Percentiles rank a stretch among this genome's conserved stretches.
phyloP scores from a whole-genome alignment of 2,797 vertebrate species.

The Acanthurus tractus region DNA sequence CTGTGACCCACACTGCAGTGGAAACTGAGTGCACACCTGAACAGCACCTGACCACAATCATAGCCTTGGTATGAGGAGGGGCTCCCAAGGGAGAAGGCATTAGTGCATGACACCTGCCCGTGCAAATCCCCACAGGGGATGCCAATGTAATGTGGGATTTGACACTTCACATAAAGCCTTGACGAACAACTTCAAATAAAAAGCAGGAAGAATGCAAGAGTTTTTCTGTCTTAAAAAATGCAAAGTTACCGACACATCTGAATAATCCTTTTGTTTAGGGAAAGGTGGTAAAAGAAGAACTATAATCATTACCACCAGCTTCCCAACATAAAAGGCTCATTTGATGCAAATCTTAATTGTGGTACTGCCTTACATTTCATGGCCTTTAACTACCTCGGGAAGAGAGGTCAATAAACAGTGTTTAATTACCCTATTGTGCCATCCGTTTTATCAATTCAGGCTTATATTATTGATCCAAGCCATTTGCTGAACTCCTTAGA shows the following conservation, averaged over 20 bases:
- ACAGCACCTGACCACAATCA: slow-evolving; percentile 84
- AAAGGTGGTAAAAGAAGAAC: not conserved
- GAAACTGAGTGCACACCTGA: slow-evolving; percentile 85
- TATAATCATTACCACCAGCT: not conserved
- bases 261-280: not conserved
- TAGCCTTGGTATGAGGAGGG: slow-evolving; percentile 61
- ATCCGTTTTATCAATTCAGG: slow-evolving; percentile 8
- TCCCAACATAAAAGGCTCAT: slow-evolving; percentile 16
- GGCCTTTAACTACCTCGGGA: not conserved
- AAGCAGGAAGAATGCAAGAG: slow-evolving; percentile 42
- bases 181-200: slow-evolving; percentile 73
- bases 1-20: slow-evolving; percentile 80
- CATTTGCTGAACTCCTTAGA: not conserved
- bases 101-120: slow-evolving; percentile 84
- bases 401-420: not conserved
- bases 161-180: slow-evolving; percentile 68
- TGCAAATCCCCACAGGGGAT: slow-evolving; percentile 63
- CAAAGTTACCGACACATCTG: slow-evolving; percentile 1
- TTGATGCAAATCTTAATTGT: slow-evolving; percentile 11
- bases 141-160: slow-evolving; percentile 52
- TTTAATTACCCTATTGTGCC: not conserved
- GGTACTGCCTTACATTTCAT: not conserved
- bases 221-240: slow-evolving; percentile 18
- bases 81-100: slow-evolving; percentile 70
- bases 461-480: not conserved